Percentiles rank a stretch among this genome's conserved stretches.
Evolutionary conservation across 2,797 vertebrate species (phyloP).

Genomic region (Alauda arvensis): DNA sequence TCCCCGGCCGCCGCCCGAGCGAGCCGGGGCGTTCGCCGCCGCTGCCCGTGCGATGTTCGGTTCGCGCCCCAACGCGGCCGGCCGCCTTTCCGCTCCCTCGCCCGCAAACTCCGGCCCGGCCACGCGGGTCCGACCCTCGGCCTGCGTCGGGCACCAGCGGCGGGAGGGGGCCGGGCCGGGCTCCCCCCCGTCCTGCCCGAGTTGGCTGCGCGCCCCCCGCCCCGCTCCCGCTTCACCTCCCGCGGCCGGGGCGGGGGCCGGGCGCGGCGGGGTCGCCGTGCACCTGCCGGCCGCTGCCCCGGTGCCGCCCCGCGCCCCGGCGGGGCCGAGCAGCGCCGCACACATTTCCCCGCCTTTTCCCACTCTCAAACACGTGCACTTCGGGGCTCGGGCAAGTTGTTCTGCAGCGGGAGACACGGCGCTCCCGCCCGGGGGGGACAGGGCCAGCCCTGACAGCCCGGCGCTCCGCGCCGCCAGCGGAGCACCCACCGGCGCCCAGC

Average conservation of each 20-base stretch:
- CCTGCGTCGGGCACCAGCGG: neutral
- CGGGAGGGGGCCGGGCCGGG: neutral
- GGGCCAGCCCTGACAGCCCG: neutral
- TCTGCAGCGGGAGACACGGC: neutral
- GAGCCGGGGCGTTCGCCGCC: neutral
- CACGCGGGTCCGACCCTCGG: neutral
- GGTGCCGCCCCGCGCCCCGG: neutral
- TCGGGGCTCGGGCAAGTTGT: conserved; percentile 44
- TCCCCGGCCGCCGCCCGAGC: neutral
- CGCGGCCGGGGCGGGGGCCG: neutral
- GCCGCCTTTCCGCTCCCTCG: neutral
- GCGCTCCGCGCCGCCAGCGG: neutral
- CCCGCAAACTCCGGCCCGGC: neutral
- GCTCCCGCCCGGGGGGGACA: neutral
- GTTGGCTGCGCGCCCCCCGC: conserved; percentile 38
- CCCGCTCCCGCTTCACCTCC: neutral
- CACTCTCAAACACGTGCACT: conserved; percentile 48
- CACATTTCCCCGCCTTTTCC: neutral
- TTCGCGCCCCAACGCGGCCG: neutral
- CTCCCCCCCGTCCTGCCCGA: conserved; percentile 4
- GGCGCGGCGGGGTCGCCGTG: conserved; percentile 31
- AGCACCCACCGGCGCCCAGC: neutral
- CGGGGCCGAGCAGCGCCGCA: neutral
- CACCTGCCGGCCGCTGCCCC: conserved; percentile 66
- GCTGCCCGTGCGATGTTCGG: neutral